Evolutionary conservation across 2,797 vertebrate species (phyloP).

Genomic region (Intellagama lesueurii): DNA sequence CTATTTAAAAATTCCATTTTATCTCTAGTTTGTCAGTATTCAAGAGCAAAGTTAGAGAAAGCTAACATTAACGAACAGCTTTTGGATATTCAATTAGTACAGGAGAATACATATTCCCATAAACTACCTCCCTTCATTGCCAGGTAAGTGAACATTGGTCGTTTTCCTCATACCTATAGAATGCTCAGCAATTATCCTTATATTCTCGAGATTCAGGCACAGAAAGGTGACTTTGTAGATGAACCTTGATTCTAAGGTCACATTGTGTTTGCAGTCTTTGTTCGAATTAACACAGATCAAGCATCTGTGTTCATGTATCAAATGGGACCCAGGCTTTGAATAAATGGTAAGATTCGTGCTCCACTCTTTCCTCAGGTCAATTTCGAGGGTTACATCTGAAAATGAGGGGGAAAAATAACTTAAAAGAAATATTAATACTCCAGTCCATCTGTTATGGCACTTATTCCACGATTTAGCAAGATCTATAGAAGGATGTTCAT

Average conservation of each 20-base stretch:
- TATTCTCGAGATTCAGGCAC: conserved; percentile 73
- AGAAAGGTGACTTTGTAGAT: conserved; percentile 76
- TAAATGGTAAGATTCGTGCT: conserved; percentile 71
- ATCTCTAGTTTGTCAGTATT: neutral
- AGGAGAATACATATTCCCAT: neutral
- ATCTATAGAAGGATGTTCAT: neutral
- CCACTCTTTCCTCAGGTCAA: conserved; percentile 74
- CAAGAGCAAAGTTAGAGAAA: neutral
- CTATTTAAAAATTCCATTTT: neutral
- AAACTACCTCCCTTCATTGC: neutral
- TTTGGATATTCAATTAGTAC: neutral
- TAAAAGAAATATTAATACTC: neutral
- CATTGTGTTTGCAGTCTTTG: conserved; percentile 64
- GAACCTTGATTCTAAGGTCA: conserved; percentile 69
- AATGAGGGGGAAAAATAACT: neutral
- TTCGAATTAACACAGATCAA: conserved; percentile 74
- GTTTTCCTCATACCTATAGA: conserved; percentile 70
- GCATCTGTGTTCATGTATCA: conserved; percentile 66
- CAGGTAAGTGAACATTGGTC: neutral
- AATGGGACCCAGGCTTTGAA: accelerated
- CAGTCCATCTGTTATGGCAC: accelerated
- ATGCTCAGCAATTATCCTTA: conserved; percentile 77
- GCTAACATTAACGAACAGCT: neutral
- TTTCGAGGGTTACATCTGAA: conserved; percentile 74
- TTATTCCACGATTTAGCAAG: neutral